Conservation (phyloP, 2,113 vertebrate genomes). For the Lutjanus erythropterus region DNA sequence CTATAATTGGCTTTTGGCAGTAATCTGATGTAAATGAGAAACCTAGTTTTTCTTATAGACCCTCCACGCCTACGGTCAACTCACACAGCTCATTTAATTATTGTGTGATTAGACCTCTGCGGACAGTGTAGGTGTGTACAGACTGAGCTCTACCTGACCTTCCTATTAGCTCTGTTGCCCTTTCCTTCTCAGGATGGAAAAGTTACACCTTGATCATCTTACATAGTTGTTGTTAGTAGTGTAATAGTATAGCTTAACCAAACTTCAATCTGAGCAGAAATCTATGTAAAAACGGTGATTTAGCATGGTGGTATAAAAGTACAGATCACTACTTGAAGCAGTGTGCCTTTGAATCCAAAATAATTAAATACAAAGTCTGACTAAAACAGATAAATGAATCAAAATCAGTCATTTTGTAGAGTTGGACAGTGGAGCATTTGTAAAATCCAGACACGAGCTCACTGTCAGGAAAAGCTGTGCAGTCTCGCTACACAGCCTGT, state of each 20-base stretch:
- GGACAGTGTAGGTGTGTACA: constrained; percentile 5
- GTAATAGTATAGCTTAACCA: neutral
- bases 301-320: neutral
- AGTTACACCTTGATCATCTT: neutral
- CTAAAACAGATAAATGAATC: constrained; percentile 7
- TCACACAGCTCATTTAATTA: constrained; percentile 16
- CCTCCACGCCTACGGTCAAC: neutral
- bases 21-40: constrained; percentile 21
- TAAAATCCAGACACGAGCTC: constrained; percentile 8
- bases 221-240: too few relatives aligned
- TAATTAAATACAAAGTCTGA: neutral
- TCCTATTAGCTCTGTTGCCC: neutral
- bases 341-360: neutral
- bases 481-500: constrained; percentile 33
- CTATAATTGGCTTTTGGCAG: neutral
- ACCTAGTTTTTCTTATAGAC: constrained; percentile 6
- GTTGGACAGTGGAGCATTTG: constrained; percentile 19
- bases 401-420: neutral
- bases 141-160: neutral
- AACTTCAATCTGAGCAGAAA: neutral
- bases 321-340: neutral
- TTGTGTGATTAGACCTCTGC: constrained; percentile 15
- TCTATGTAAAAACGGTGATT: too few relatives aligned
- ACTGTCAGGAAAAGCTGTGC: constrained; percentile 2
- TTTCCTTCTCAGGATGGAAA: neutral